Conservation (phyloP, 2,888 invertebrate genomes). For the Bruchidius siliquastri region DNA sequence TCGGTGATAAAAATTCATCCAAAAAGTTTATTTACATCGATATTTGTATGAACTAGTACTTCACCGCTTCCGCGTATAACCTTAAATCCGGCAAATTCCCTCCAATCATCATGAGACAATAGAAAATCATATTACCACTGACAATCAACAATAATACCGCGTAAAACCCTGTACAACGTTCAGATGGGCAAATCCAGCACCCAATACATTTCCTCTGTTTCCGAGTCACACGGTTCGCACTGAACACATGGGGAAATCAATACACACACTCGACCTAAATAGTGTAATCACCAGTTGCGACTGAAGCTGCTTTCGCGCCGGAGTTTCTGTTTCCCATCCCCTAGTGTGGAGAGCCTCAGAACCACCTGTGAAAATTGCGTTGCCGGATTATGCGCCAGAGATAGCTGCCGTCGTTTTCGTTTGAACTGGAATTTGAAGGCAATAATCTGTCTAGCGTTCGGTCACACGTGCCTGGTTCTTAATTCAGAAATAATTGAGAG, state of each 20-base stretch:
- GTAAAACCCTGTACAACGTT: background rate
- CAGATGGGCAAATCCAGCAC: background rate
- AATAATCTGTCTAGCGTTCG: too few relatives aligned
- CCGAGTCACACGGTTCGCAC: background rate
- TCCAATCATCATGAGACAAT: background rate
- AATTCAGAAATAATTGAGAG: too few relatives aligned
- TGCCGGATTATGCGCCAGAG: background rate
- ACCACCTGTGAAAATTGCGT: background rate
- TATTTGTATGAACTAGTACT: too few relatives aligned
- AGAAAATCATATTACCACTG: background rate
- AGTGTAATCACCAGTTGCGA: background rate
- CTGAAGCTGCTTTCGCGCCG: background rate
- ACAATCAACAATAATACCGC: background rate
- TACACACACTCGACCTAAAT: constrained; percentile 15
- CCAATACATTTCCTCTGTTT: background rate
- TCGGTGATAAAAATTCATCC: too few relatives aligned
- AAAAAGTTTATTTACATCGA: too few relatives aligned
- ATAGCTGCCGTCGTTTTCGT: too few relatives aligned
- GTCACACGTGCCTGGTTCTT: too few relatives aligned
- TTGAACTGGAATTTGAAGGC: too few relatives aligned
- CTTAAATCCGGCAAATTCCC: background rate
- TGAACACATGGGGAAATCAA: constrained; percentile 13
- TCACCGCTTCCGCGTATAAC: background rate
- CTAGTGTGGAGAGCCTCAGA: background rate
- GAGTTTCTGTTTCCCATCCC: background rate